Evolutionary conservation across 2,113 vertebrate species (phyloP).

Genomic region (Albula goreensis): DNA sequence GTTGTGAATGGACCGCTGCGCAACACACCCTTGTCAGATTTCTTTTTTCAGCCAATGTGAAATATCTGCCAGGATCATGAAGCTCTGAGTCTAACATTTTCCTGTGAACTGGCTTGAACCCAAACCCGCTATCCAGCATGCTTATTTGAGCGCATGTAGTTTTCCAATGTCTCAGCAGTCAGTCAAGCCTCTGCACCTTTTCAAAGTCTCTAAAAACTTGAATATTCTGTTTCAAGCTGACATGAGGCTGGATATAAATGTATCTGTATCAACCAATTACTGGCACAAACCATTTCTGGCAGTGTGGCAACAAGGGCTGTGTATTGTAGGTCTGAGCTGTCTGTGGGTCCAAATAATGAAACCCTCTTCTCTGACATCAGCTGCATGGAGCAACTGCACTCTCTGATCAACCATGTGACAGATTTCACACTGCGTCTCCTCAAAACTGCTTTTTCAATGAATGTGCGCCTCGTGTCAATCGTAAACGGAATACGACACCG

Average conservation of each 20-base stretch:
- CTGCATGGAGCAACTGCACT: background rate
- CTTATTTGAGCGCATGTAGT: background rate
- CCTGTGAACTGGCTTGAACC: background rate
- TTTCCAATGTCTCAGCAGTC: background rate
- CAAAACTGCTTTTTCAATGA: background rate
- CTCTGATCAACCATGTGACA: background rate
- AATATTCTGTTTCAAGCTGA: slow-evolving; percentile 37
- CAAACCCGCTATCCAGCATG: background rate
- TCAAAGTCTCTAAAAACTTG: slow-evolving; percentile 3
- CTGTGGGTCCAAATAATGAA: background rate
- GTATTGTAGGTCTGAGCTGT: background rate
- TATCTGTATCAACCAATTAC: slow-evolving; percentile 31
- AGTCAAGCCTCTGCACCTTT: background rate
- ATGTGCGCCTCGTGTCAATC: background rate
- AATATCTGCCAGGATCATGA: background rate
- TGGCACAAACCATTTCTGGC: slow-evolving; percentile 27
- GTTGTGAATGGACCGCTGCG: background rate
- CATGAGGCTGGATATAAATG: slow-evolving; percentile 14
- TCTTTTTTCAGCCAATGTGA: background rate
- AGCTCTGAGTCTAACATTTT: background rate
- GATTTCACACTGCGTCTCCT: background rate
- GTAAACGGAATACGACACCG: background rate
- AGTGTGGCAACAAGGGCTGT: slow-evolving; percentile 15
- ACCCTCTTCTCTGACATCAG: background rate
- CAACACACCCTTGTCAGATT: background rate